Percentiles rank a stretch among this genome's conserved stretches.
Conservation (phyloP, 2,113 vertebrate species). For the Delphinapterus leucas region DNA sequence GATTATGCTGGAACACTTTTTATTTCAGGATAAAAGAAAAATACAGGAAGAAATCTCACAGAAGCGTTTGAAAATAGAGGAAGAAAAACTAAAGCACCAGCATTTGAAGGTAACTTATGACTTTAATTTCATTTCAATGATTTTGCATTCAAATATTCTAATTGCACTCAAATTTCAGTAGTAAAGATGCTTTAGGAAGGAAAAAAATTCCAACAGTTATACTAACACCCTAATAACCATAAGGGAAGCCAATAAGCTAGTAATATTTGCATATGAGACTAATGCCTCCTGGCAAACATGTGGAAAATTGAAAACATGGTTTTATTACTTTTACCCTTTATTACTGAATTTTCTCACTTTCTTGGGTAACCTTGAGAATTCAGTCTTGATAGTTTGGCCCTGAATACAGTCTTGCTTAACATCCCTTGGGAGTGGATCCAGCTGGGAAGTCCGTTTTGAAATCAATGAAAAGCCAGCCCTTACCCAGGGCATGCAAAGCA, state of each 20-base stretch:
- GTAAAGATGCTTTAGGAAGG: constrained; percentile 23
- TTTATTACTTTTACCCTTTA: background rate
- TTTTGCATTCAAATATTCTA: constrained; percentile 30
- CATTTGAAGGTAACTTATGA: constrained; percentile 91
- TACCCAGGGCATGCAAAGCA: background rate
- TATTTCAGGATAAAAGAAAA: constrained; percentile 93
- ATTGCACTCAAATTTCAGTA: background rate
- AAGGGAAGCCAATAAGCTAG: background rate
- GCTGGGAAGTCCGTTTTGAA: constrained; percentile 62
- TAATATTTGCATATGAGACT: background rate
- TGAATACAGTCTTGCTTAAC: background rate
- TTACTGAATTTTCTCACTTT: constrained; percentile 42
- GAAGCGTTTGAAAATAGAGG: constrained; percentile 93
- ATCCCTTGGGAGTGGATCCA: background rate
- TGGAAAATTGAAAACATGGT: background rate
- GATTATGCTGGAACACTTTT: constrained; percentile 11
- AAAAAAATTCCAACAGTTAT: background rate
- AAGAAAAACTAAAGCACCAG: constrained; percentile 95
- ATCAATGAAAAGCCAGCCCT: constrained; percentile 43
- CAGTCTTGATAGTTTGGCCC: constrained; percentile 11
- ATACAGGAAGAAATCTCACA: constrained; percentile 94
- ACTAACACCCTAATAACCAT: background rate
- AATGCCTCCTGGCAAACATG: constrained; percentile 30
- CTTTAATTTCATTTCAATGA: constrained; percentile 12
- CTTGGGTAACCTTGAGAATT: constrained; percentile 44